Evolutionary conservation across 2,797 vertebrate species (phyloP).

Genomic region (Champsocephalus gunnari): DNA sequence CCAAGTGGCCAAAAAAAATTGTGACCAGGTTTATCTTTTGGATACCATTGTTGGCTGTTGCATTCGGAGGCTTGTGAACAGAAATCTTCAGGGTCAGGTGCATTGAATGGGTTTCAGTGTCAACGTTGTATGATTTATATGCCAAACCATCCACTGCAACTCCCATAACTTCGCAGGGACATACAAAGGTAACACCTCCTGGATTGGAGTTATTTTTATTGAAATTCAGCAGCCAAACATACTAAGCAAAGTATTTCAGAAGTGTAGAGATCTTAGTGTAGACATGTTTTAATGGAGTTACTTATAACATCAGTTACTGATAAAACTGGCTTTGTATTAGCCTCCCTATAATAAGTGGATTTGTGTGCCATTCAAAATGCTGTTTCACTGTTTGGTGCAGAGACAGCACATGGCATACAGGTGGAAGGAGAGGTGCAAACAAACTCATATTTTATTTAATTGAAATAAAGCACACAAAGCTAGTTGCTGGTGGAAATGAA

Average conservation of each 20-base stretch:
- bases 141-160: background rate
- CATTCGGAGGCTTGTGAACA: background rate
- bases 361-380: slow-evolving; percentile 7
- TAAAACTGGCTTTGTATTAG: background rate
- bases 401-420: background rate
- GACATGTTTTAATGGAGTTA: too few relatives aligned
- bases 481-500: slow-evolving; percentile 4
- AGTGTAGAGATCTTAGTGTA: background rate
- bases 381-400: background rate
- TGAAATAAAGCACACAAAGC: slow-evolving; percentile 23
- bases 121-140: background rate
- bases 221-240: background rate
- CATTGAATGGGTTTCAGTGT: slow-evolving; percentile 4
- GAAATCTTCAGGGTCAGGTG: slow-evolving; percentile 6
- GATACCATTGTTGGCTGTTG: background rate
- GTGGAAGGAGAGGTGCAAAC: slow-evolving; percentile 20
- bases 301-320: too few relatives aligned
- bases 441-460: slow-evolving; percentile 21
- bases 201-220: background rate
- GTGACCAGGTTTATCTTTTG: background rate
- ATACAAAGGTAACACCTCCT: background rate
- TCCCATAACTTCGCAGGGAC: background rate
- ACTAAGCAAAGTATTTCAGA: background rate
- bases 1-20: background rate
- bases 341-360: background rate